Evolutionary conservation across 2,113 vertebrate genomes (phyloP).

Genomic region (Protobothrops mucrosquamatus): DNA sequence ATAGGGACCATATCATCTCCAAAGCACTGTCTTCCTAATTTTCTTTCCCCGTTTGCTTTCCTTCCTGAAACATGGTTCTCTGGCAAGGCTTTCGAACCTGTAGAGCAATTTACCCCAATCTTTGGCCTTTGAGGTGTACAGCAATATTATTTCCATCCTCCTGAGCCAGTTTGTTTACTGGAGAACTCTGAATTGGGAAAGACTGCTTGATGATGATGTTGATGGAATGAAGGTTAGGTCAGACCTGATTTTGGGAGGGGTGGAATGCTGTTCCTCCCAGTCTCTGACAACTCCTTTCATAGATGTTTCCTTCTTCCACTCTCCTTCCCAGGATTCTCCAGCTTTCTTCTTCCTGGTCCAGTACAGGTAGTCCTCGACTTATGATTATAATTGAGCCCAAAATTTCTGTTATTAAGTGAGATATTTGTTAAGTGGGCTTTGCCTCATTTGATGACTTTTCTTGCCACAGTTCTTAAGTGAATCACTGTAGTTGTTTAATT

Average conservation of each 20-base stretch:
- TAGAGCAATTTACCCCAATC: neutral
- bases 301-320: neutral
- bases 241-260: neutral
- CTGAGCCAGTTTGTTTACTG: neutral
- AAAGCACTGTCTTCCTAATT: neutral
- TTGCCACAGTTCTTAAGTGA: too few species aligned
- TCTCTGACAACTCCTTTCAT: neutral
- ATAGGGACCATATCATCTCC: neutral
- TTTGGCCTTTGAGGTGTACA: neutral
- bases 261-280: too few species aligned
- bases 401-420: too few species aligned
- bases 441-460: too few species aligned
- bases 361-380: too few species aligned
- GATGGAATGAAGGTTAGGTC: neutral
- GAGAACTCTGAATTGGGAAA: neutral
- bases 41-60: neutral
- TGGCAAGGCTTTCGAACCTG: neutral
- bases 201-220: neutral
- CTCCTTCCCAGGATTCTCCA: neutral
- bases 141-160: neutral
- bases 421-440: too few species aligned
- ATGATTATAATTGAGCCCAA: too few species aligned
- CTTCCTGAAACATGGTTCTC: neutral
- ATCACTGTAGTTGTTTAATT: too few species aligned
- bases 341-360: neutral